These are phyloP conservation scores for Crotalus viridis DNA, from an alignment of 2,113 vertebrate genomes.

Conservation along the genomic window DNA sequence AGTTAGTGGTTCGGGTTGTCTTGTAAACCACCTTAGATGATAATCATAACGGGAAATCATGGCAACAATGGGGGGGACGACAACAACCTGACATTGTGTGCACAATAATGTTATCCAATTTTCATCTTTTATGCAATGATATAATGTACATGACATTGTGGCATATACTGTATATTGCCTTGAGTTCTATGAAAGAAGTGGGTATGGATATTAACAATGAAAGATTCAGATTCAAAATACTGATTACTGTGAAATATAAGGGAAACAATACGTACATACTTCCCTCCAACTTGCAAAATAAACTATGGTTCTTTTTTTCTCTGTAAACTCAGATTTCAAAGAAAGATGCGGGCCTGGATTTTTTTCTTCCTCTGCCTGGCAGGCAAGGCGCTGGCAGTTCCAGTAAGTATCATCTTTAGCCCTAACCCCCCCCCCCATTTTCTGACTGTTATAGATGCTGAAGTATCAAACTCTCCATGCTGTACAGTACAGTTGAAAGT, in stretches of 20 bases:
- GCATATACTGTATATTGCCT: background rate
- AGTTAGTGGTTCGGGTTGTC: background rate
- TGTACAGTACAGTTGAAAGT: background rate
- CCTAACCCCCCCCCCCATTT: background rate
- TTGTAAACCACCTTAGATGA: background rate
- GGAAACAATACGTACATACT: background rate
- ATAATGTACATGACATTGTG: background rate
- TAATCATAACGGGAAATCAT: background rate
- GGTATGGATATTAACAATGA: background rate
- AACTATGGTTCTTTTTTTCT: conserved; percentile 2
- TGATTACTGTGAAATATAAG: background rate
- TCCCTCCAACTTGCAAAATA: background rate
- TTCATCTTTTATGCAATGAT: background rate
- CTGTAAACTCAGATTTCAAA: conserved; percentile 66
- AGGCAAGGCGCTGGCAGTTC: conserved; percentile 86
- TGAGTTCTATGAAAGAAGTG: background rate
- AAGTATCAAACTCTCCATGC: too few species aligned
- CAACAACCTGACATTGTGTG: background rate
- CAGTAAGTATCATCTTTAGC: conserved; percentile 75
- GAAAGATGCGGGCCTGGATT: conserved; percentile 93
- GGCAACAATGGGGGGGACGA: background rate
- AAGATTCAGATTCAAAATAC: background rate
- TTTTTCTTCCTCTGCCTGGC: conserved; percentile 92
- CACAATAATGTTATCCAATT: background rate
- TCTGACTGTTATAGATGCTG: background rate